phyloP scores from a whole-genome alignment of 2,888 invertebrate genomes.

The Brachyptera putata region DNA sequence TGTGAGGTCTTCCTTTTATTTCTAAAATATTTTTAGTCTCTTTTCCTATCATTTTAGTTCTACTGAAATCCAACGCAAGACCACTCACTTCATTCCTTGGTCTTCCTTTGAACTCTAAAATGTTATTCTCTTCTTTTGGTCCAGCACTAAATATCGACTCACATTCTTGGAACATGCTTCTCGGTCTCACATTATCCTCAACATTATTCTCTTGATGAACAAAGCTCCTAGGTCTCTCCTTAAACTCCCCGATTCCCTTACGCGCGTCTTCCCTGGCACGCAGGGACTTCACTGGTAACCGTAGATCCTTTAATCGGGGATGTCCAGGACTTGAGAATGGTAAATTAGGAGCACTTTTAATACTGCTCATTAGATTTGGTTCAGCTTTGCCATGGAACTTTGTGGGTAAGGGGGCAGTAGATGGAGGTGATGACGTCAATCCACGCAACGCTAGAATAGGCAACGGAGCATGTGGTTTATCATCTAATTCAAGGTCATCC shows the following conservation, averaged over 20 bases:
- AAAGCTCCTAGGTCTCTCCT: conserved; percentile 56
- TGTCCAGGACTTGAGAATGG: conserved; percentile 63
- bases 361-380: conserved; percentile 67
- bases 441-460: conserved; percentile 60
- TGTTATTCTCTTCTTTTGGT: conserved; percentile 41
- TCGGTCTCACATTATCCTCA: conserved; percentile 36
- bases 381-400: conserved; percentile 65
- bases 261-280: conserved; percentile 50
- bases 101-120: conserved; percentile 33
- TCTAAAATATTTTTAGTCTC: conserved; percentile 52
- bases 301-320: conserved; percentile 66
- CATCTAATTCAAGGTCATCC: conserved; percentile 44
- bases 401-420: conserved; percentile 76
- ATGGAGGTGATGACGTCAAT: conserved; percentile 77
- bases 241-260: conserved; percentile 53
- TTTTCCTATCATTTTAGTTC: conserved; percentile 31
- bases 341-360: conserved; percentile 74
- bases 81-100: conserved; percentile 14
- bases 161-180: conserved; percentile 40
- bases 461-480: conserved; percentile 39
- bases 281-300: conserved; percentile 67
- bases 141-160: conserved; percentile 68
- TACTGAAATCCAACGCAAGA: conserved; percentile 38
- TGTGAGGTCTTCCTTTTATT: conserved; percentile 61
- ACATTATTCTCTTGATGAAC: conserved; percentile 9